Evolutionary conservation across 2,797 vertebrate genomes (phyloP), one percentile per base, ranked within the genome.

Genomic region (Pangasius macronema): DNA sequence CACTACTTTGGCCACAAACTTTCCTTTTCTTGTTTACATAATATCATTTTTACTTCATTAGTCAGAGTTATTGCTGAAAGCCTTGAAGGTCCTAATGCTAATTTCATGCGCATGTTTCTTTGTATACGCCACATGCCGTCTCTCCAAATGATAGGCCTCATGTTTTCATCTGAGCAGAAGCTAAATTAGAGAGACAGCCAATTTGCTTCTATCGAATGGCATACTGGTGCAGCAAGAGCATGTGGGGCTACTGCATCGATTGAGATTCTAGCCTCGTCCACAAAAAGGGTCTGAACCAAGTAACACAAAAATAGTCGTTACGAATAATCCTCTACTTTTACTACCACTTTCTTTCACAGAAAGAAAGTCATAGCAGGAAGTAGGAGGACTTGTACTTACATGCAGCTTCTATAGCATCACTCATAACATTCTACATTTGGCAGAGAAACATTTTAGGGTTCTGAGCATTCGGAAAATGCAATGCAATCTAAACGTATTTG

Each of bases 41-140:
- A 87, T 65, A 83, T 39, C 10, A n/a, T 42, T 67, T 61, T 87
- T 76, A 67, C 75, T 87, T 76, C 61, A 42, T 87, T 87, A 70
- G n/a, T 68, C 63, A 67, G 72, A 83, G 81, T 77, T 87, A 67
- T 83, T 67, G 51, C 82, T 87, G 61, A 87, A 87, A 87, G 70
- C 70, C 86, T 83, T 79, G 86, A 84, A 84, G 86, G 63, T 83
- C 61, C 61, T 68, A 42, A 68, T 88, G 86, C 85, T 87, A 87
- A 80, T 77, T 90, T 91, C 92, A 91, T 91, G 91, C 89, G 90
- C 93, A 92, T 93, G 93, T 94, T 92, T 93, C 93, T 95, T 95
- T 94, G 88, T 88, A 91, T 90, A 92, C 91, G 85, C 85, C 91
- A 88, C 92, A 87, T 91, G 92, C 89, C 88, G 90, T 86, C 87